These are phyloP conservation scores for Drosophila planitibia DNA, from an alignment of 2,888 invertebrate genomes.

Conservation along the genomic window DNA sequence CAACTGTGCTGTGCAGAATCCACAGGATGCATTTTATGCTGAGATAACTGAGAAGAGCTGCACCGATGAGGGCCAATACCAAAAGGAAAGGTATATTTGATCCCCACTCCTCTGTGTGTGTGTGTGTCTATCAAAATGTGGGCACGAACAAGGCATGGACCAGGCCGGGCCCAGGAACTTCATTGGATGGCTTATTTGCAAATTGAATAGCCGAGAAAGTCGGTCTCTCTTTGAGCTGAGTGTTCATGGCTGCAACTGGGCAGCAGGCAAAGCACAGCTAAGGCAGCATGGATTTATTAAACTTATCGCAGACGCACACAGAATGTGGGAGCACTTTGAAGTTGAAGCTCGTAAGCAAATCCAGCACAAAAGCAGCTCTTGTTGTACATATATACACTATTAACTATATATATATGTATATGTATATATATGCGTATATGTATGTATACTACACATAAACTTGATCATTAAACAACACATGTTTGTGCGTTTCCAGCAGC, in stretches of 20 bases:
- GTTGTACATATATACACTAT: slow-evolving; percentile 5
- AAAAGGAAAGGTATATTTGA: neutral
- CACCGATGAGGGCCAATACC: slow-evolving; percentile 3
- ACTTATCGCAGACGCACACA: slow-evolving; percentile 19
- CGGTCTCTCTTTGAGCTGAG: neutral
- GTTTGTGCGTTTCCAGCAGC: slow-evolving; percentile 41
- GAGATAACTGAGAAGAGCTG: slow-evolving; percentile 16
- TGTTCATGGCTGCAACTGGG: neutral
- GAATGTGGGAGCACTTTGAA: slow-evolving; percentile 31
- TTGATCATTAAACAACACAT: slow-evolving; percentile 52
- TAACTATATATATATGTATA: neutral
- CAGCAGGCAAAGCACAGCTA: neutral
- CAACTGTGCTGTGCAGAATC: slow-evolving; percentile 4
- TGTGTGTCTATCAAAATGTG: slow-evolving; percentile 8
- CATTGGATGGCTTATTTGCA: neutral
- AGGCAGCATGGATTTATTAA: slow-evolving; percentile 19
- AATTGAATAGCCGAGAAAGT: neutral
- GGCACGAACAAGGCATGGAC: neutral
- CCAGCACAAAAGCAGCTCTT: slow-evolving; percentile 28
- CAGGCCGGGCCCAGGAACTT: neutral
- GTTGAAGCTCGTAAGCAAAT: slow-evolving; percentile 35
- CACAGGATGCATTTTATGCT: slow-evolving; percentile 14
- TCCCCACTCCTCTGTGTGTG: neutral
- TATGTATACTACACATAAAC: slow-evolving; percentile 21
- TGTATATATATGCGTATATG: neutral